phyloP scores from a whole-genome alignment of 2,797 vertebrate genomes.

The Schizopygopsis malacanthus region DNA sequence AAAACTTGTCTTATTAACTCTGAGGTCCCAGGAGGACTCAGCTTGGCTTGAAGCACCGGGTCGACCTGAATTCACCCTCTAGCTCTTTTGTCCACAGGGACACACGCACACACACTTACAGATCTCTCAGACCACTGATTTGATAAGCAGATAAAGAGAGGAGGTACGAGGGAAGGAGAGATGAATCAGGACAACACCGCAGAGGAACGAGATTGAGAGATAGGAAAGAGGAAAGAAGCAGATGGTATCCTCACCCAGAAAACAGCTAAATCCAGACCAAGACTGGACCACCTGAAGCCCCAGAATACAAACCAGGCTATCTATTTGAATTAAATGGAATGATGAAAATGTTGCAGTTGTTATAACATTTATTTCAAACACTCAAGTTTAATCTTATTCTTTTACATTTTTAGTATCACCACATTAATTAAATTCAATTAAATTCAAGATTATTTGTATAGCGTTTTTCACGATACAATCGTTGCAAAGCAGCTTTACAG shows the following conservation, averaged over 20 bases:
- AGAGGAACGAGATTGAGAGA: slow-evolving; percentile 55
- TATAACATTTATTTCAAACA: not conserved
- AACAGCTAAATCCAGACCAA: not conserved
- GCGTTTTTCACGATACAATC: no score
- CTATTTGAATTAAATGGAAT: not conserved
- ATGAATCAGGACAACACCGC: slow-evolving; percentile 42
- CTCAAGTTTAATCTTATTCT: no score
- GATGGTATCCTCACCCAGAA: not conserved
- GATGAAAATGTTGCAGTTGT: not conserved
- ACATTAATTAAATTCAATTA: no score
- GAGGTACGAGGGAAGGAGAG: slow-evolving; percentile 11
- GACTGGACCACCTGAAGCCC: not conserved
- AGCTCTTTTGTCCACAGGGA: slow-evolving; percentile 59
- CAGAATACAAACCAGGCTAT: not conserved
- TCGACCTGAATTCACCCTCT: slow-evolving; percentile 57
- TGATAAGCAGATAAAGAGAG: slow-evolving; percentile 52
- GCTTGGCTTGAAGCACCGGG: slow-evolving; percentile 7
- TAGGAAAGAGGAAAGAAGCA: not conserved
- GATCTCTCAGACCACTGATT: slow-evolving; percentile 49
- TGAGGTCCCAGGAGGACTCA: slow-evolving; percentile 26
- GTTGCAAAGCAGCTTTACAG: no score
- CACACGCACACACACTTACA: slow-evolving; percentile 50
- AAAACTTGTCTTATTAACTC: slow-evolving; percentile 55
- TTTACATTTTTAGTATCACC: no score
- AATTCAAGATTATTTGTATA: no score